Percentiles rank a stretch among this genome's conserved stretches.
These are phyloP conservation scores for Ormyrus nitidulus DNA, from an alignment of 2,888 invertebrate species.

Conservation along the genomic window DNA sequence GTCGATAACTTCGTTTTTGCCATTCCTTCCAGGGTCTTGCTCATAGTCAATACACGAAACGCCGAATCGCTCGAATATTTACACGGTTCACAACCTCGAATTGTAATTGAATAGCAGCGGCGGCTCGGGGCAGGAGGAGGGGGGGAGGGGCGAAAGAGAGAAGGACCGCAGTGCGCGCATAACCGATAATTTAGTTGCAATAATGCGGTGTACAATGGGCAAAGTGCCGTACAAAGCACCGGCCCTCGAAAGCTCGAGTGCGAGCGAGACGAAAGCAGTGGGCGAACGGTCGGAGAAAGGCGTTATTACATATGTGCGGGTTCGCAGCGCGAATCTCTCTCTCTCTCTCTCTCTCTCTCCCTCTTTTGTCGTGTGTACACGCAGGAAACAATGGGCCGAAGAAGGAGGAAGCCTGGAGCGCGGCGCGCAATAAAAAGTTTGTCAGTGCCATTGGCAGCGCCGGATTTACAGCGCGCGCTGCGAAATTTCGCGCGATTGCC, in stretches of 20 bases:
- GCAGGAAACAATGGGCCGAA: conserved; percentile 36
- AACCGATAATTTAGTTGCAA: conserved; percentile 59
- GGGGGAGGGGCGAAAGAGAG: background rate
- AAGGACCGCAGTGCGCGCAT: conserved; percentile 6
- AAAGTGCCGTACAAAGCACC: conserved; percentile 36
- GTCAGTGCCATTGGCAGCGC: conserved; percentile 10
- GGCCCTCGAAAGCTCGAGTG: conserved; percentile 17
- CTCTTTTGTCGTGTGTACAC: background rate
- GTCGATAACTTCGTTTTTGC: too few relatives aligned
- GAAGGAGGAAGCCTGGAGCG: background rate
- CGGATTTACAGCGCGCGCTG: background rate
- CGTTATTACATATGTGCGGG: conserved; percentile 31
- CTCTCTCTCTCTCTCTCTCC: background rate
- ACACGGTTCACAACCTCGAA: conserved; percentile 7
- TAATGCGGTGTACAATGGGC: conserved; percentile 55
- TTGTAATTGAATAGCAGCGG: conserved; percentile 33
- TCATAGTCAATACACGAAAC: too few relatives aligned
- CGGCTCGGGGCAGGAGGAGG: background rate
- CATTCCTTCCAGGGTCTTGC: too few relatives aligned
- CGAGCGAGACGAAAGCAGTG: background rate
- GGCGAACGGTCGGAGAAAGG: background rate
- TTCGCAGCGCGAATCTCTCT: conserved; percentile 3
- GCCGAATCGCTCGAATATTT: conserved; percentile 27
- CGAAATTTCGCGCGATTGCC: conserved; percentile 14
- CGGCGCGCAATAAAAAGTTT: conserved; percentile 11